A percentile compares a stretch with the other conserved stretches of the same genome.
Evolutionary conservation across 2,113 vertebrate genomes (phyloP).

Genomic region (Aythya baeri): DNA sequence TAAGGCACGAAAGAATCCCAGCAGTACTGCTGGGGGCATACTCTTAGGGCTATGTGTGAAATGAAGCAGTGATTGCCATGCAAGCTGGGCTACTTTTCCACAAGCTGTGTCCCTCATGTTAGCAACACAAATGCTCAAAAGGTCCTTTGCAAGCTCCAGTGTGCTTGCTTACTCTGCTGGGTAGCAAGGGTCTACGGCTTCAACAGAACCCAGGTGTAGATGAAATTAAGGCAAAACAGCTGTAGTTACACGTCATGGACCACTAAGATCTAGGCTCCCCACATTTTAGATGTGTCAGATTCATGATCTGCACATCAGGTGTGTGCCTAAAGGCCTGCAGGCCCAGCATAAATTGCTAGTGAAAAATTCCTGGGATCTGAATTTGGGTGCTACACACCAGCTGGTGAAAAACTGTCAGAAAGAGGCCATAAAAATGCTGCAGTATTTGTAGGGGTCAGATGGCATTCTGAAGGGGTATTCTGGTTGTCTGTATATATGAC

Average conservation of each 20-base stretch:
- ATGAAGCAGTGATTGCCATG: background rate
- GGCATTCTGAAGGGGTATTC: background rate
- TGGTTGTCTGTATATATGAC: background rate
- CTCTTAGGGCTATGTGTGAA: background rate
- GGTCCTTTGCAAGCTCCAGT: background rate
- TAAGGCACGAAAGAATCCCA: background rate
- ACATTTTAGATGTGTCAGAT: background rate
- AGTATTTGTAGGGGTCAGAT: conserved; percentile 29
- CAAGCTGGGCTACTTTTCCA: background rate
- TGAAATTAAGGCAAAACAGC: background rate
- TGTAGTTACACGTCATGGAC: background rate
- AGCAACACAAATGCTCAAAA: background rate
- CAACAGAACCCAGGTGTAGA: background rate
- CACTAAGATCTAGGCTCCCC: background rate
- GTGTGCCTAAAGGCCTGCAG: background rate
- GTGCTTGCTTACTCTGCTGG: background rate
- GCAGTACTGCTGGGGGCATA: background rate
- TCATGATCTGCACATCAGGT: background rate
- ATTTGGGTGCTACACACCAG: background rate
- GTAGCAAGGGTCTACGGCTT: background rate
- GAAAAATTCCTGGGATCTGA: background rate
- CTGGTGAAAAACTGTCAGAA: background rate
- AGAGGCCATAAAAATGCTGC: conserved; percentile 4
- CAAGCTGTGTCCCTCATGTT: rapidly evolving
- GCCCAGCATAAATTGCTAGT: background rate